Percentiles rank a stretch among this genome's conserved stretches.
Evolutionary conservation across 1,140 invertebrate genomes (phyloP).

Genomic region (Leptinotarsa defecta): DNA sequence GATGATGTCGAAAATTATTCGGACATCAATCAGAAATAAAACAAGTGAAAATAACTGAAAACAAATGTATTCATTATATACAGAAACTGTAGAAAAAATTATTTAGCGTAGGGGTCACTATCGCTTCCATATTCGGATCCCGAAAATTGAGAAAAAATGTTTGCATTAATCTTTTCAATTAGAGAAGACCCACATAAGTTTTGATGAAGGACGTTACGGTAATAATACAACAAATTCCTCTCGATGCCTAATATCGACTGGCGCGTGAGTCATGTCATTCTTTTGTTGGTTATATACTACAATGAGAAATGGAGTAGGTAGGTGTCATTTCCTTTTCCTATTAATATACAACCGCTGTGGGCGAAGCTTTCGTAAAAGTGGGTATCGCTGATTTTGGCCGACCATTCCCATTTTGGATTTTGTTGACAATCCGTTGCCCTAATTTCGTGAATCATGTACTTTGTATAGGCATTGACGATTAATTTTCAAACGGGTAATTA

Average conservation of each 20-base stretch:
- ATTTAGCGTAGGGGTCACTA: too few species aligned
- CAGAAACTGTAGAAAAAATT: too few species aligned
- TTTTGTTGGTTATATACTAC: not conserved
- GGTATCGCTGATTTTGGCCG: not conserved
- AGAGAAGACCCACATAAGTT: too few species aligned
- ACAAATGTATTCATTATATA: too few species aligned
- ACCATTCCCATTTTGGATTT: not conserved
- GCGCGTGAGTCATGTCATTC: not conserved
- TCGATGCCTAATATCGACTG: not conserved
- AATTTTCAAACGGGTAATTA: too few species aligned
- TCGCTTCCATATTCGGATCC: too few species aligned
- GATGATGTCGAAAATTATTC: too few species aligned
- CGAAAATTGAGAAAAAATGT: too few species aligned
- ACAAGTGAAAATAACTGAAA: too few species aligned
- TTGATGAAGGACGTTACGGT: not conserved
- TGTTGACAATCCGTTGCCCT: not conserved
- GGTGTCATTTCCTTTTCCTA: not conserved
- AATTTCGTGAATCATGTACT: not conserved
- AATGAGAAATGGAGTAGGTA: slow-evolving; percentile 1
- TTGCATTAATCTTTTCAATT: too few species aligned
- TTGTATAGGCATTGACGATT: too few species aligned
- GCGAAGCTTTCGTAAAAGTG: slow-evolving; percentile 4
- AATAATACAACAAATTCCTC: not conserved
- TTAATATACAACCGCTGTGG: not conserved
- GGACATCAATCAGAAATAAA: too few species aligned